Base-by-base conservation (phyloP, 2,797 vertebrate genomes). In the Scolopax bukidnonensis region DNA sequence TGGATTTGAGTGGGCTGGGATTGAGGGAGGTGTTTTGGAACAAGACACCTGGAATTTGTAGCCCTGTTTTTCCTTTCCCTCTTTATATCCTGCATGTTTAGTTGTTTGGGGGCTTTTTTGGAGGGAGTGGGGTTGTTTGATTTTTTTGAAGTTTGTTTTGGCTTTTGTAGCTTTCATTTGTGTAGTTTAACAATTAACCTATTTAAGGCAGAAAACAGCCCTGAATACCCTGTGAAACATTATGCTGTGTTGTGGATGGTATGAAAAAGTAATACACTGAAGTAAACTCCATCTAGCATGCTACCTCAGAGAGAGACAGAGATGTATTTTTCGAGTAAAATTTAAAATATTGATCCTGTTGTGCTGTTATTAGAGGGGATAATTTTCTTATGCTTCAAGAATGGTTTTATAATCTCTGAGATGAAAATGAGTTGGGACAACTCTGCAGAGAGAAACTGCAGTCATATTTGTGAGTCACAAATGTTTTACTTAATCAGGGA, bases 1-100 rank as follows among this genome's bases (percentile, higher is more conserved):
- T 87, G 89, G 85, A 89, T 95, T 95, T 91, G 87, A 94, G 94
- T 95, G 70, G 92, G 87, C 77, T 96, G 79, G 41, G 57, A 68
- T 79, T 25, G 74, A 91, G 63, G 20, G 71, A 91, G 64, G 21
- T 73, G 45, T 93, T 96, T 87, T 94, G 80, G 87, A 96, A 84
- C 88, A 79, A 89, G 45, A 88, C 86, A 84, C 54, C 69, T 93
- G 69, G 51, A 91, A 84, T 93, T 76, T 60, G 38, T 84, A 86
- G 75, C 40, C 36, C 48, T 93, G 33, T 8, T 75, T 95, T 93
- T 90, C 74, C 41, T 87, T 73, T 76, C 11, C 5, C 5, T 4
- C 41, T 81, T 80, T 60, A 76, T 82, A 51, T 92, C 19, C 51
- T 75, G 23, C 1, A 3, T 63, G 36, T 53, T 45, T 83, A 33